Percentiles rank a stretch among this genome's conserved stretches.
phyloP scores from a whole-genome alignment of 1,140 invertebrate species.

The Atta cephalotes region DNA sequence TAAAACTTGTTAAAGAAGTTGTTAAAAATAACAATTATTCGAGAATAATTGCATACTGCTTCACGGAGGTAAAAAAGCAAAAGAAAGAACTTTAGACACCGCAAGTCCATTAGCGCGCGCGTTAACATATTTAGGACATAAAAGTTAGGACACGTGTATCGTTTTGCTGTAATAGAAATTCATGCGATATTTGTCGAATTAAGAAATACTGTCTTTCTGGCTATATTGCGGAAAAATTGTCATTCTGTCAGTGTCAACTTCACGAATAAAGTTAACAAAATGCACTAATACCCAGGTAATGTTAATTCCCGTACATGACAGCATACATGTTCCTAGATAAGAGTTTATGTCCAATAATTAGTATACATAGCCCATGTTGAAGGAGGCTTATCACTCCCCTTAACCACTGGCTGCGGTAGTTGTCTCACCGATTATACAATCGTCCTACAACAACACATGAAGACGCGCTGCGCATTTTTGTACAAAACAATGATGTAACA shows the following conservation, averaged over 20 bases:
- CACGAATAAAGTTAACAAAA: not conserved
- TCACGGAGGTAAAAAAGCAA: not conserved
- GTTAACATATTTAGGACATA: slow-evolving; percentile 29
- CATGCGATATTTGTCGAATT: not conserved
- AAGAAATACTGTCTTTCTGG: slow-evolving; percentile 1
- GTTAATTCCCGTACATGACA: slow-evolving; percentile 64
- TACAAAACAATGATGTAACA: not conserved
- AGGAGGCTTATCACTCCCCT: slow-evolving; percentile 60
- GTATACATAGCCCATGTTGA: slow-evolving; percentile 54
- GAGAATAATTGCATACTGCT: not conserved
- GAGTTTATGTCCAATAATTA: slow-evolving; percentile 63
- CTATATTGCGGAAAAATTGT: not conserved
- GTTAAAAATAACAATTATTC: not conserved
- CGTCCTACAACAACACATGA: not conserved
- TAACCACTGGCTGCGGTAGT: slow-evolving; percentile 4
- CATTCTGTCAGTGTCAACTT: not conserved
- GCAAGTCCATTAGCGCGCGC: slow-evolving; percentile 35
- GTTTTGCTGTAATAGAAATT: slow-evolving; percentile 25
- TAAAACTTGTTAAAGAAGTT: slow-evolving; percentile 2
- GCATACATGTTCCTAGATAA: slow-evolving; percentile 61
- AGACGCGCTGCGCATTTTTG: not conserved
- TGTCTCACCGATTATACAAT: slow-evolving; percentile 32
- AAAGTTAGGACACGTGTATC: slow-evolving; percentile 7
- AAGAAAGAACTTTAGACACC: not conserved
- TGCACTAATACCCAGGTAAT: not conserved